Evolutionary conservation across 2,888 invertebrate species (phyloP).

Genomic region (Drosophila tripunctata): DNA sequence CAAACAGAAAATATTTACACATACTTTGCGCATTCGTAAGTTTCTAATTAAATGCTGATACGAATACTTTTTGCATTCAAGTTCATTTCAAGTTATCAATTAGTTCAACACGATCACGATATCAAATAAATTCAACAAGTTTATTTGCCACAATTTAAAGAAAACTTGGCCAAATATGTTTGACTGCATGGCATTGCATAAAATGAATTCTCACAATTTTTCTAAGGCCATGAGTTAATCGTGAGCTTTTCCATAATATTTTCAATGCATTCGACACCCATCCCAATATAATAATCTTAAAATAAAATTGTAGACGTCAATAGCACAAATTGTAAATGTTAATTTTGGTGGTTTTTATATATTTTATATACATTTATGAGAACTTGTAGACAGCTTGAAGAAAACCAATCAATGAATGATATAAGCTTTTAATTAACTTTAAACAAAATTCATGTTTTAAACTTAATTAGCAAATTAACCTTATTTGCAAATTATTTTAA

Average conservation of each 20-base stretch:
- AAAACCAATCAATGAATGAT: no score
- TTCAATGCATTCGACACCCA: conserved; percentile 13
- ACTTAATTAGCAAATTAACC: no score
- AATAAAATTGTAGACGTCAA: neutral
- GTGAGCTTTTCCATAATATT: conserved; percentile 26
- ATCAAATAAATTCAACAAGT: conserved; percentile 60
- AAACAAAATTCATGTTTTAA: no score
- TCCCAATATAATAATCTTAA: no score
- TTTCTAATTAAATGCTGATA: conserved; percentile 37
- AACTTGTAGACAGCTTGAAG: no score
- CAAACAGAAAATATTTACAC: conserved; percentile 68
- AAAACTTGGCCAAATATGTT: conserved; percentile 1
- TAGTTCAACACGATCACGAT: conserved; percentile 57
- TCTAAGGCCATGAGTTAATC: conserved; percentile 39
- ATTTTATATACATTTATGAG: no score
- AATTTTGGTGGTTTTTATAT: no score
- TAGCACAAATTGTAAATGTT: neutral
- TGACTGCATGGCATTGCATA: neutral
- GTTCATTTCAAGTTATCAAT: conserved; percentile 19
- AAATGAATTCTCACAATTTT: conserved; percentile 34
- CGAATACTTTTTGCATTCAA: conserved; percentile 15
- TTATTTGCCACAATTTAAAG: conserved; percentile 58
- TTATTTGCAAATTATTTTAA: no score
- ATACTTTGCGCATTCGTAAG: conserved; percentile 41
- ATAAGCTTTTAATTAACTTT: no score